phyloP scores from a whole-genome alignment of 37 sponge, comb jelly and placozoan species.

The Hormiphora californensis region DNA sequence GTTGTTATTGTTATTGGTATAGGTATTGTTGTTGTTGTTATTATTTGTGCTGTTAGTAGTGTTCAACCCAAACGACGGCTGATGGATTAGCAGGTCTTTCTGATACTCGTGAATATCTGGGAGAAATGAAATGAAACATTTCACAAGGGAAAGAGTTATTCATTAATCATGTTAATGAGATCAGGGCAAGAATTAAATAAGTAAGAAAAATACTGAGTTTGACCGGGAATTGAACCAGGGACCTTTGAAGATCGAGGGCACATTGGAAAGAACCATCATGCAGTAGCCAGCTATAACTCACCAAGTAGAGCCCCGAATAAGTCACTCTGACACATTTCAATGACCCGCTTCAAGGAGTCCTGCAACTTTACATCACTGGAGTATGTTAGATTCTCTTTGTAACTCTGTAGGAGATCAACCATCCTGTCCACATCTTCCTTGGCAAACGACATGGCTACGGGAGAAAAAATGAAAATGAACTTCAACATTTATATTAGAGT shows the following conservation, averaged over 20 bases:
- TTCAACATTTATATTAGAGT: no score
- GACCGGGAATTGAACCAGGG: no score
- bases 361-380: constrained; percentile 62
- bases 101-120: constrained; percentile 48
- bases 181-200: no score
- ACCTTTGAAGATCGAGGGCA: no score
- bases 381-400: constrained; percentile 36
- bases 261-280: no score
- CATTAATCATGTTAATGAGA: no score
- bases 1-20: not conserved
- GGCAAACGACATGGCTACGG: no score
- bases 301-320: constrained; percentile 95
- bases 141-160: no score
- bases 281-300: no score
- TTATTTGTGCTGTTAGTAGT: not conserved
- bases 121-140: not conserved
- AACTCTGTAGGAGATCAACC: constrained; percentile 23
- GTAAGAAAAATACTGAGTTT: no score
- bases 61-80: no score
- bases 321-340: constrained; percentile 77
- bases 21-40: not conserved
- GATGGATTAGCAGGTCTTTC: constrained; percentile 11
- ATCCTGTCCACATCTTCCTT: constrained; percentile 28
- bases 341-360: constrained; percentile 77
- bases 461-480: no score